Evolutionary conservation across 1,140 invertebrate species (phyloP).

Genomic region (Lethrus apterus): DNA sequence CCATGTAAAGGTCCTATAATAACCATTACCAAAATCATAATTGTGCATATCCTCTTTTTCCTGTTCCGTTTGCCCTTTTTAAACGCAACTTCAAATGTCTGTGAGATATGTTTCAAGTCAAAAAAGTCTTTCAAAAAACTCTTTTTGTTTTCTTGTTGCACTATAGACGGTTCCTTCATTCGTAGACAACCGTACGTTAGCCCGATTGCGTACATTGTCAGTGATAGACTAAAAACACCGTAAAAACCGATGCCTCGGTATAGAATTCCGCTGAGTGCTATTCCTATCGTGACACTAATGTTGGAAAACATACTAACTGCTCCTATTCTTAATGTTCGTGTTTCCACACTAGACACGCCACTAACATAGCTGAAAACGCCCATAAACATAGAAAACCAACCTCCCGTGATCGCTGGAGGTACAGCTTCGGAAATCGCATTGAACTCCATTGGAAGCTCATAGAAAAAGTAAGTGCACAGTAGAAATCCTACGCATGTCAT

Average conservation of each 20-base stretch:
- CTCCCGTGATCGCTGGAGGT: constrained; percentile 49
- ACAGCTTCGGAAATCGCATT: constrained; percentile 49
- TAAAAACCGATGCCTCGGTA: constrained; percentile 50
- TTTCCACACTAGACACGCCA: constrained; percentile 49
- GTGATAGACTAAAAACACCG: constrained; percentile 47
- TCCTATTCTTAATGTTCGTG: constrained; percentile 50
- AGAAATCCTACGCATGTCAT: constrained; percentile 29
- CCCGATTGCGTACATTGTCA: constrained; percentile 27
- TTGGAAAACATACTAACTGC: constrained; percentile 45
- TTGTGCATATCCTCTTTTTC: constrained; percentile 26
- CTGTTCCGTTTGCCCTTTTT: constrained; percentile 25
- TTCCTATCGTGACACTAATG: constrained; percentile 45
- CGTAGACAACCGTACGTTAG: constrained; percentile 30
- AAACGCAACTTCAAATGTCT: constrained; percentile 31
- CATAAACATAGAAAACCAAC: constrained; percentile 54
- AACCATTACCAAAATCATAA: constrained; percentile 34
- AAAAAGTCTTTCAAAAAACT: constrained; percentile 31
- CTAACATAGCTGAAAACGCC: constrained; percentile 56
- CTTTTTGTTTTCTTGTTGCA: not conserved
- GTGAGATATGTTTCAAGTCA: constrained; percentile 25
- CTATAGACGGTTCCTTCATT: constrained; percentile 26
- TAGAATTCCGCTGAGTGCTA: constrained; percentile 47
- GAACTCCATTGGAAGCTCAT: constrained; percentile 46
- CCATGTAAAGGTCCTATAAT: constrained; percentile 36
- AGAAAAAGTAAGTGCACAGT: constrained; percentile 37